Base-by-base conservation (phyloP, 2,888 invertebrate genomes). In the Trissoscelio sp. region DNA sequence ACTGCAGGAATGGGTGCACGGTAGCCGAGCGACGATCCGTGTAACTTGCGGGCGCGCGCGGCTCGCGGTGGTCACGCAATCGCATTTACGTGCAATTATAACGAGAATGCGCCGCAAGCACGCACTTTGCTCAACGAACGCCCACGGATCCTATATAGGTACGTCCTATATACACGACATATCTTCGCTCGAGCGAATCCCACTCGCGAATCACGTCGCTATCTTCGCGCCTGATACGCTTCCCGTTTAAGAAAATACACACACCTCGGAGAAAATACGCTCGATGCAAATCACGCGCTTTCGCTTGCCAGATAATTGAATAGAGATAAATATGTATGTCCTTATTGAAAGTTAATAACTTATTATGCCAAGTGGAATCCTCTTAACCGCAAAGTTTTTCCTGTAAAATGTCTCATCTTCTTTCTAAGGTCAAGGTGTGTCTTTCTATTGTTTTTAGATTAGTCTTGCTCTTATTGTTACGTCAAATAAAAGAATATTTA, bases 31-130 rank as follows among this genome's bases (percentile, higher is more conserved):
- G 78, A 77, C 85, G 80, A 83, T 81, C 82, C 55, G 74, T 77
- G 62, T 80, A 80, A 75, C n/a, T n/a, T n/a, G n/a, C n/a, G n/a
- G n/a, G n/a, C n/a, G n/a, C 66, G 79, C 64, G 78, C 22, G 62
- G 57, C 77, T 60, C 66, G 44, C 80, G 64, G 62, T 82, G 85
- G 88, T 88, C 88, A 89, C 88, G 88, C 89, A 87, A 89, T 87
- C 86, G 85, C 69, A 85, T 82, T 88, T 87, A 87, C 85, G 86
- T 88, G 87, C 87, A 88, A 88, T 88, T 88, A 88, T 88, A 87
- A 88, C 85, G 87, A 87, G 88, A 88, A 88, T 88, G 88, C 84
- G 87, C 87, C 87, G 81, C 82, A 83, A 86, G 88, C 88, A 86
- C 88, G 87, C 88, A 88, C 86, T 85, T 82, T 83, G 58, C 74